Evolutionary conservation across 1,140 invertebrate genomes (phyloP), one percentile per base, ranked within the genome.

Genomic region (Zaprionus gabonicus): DNA sequence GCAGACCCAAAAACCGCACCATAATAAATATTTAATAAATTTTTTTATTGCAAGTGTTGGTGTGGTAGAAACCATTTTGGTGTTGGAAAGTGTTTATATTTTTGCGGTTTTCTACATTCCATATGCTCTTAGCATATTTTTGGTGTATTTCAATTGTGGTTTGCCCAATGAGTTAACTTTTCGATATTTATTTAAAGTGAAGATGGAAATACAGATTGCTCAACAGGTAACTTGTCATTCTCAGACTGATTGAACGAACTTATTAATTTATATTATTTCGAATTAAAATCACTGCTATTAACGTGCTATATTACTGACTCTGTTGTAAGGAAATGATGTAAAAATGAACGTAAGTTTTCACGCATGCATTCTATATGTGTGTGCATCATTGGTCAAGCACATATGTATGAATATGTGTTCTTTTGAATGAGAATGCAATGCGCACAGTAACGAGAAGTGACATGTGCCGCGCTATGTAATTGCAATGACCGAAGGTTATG

Each of bases 1-100:
- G 82, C 73, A 66, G 69, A 49, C 57, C 62, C 63, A 66, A 78
- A 55, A 73, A 31, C 51, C 74, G 58, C 74, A 79, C 20, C 20
- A 31, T 36, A 59, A 23, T 27, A 64, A 82, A 86, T 86, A 82
- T 80, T 80, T 82, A 31, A 41, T 20, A 67, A 2, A 41, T 59
- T 59, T 75, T 75, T 58, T 76, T 70, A 63, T 68, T 77, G 63
- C n/a, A 25, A 23, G 46, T n/a, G 58, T 51, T 36, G 27, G 10
- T 7, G 25, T 15, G 20, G 56, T 49, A 69, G 79, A 59, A 76
- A 41, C n/a, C 10, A 64, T 53, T 66, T 73, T 38, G n/a, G 10
- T 15, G 46, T 36, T 63, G 28, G 5, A 23, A 49, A 15, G 31
- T 56, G 23, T 36, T 46, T 59, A 71, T 44, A 31, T 25, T 59